phyloP scores from a whole-genome alignment of 2,888 invertebrate species.

The Eupithecia vulgata region DNA sequence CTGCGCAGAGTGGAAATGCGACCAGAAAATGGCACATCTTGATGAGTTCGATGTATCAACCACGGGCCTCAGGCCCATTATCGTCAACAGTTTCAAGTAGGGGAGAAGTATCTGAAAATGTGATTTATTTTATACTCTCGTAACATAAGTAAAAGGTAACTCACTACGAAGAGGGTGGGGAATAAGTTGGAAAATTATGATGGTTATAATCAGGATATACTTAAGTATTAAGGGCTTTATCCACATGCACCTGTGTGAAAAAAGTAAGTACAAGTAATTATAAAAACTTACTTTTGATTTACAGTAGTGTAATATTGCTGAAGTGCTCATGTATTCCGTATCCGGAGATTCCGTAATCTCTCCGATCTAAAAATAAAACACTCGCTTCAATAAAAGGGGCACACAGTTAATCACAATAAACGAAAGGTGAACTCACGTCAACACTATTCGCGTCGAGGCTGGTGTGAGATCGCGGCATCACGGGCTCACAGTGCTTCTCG shows the following conservation, averaged over 20 bases:
- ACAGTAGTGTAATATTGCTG: conserved; percentile 91
- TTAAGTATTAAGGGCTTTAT: not conserved
- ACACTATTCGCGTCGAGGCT: conserved; percentile 78
- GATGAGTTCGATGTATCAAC: conserved; percentile 86
- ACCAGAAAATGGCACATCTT: conserved; percentile 84
- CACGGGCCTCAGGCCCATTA: conserved; percentile 90
- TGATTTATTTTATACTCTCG: not conserved
- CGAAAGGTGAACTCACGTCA: conserved; percentile 69
- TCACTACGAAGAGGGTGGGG: not conserved
- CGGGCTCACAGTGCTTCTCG: conserved; percentile 69
- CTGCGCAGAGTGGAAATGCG: conserved; percentile 87
- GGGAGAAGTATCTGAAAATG: conserved; percentile 87
- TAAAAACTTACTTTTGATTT: conserved; percentile 86
- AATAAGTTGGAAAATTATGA: not conserved
- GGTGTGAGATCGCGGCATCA: conserved; percentile 76
- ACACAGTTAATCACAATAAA: not conserved
- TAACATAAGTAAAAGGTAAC: not conserved
- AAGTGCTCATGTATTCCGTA: conserved; percentile 88
- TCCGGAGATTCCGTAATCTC: conserved; percentile 88
- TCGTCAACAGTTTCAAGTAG: conserved; percentile 88
- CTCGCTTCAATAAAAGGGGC: not conserved
- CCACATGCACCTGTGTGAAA: not conserved
- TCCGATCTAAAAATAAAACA: conserved; percentile 82
- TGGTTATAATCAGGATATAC: not conserved
- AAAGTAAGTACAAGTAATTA: not conserved